These are phyloP conservation scores for Maniola hyperantus DNA, from an alignment of 2,888 invertebrate species.

Conservation along the genomic window DNA sequence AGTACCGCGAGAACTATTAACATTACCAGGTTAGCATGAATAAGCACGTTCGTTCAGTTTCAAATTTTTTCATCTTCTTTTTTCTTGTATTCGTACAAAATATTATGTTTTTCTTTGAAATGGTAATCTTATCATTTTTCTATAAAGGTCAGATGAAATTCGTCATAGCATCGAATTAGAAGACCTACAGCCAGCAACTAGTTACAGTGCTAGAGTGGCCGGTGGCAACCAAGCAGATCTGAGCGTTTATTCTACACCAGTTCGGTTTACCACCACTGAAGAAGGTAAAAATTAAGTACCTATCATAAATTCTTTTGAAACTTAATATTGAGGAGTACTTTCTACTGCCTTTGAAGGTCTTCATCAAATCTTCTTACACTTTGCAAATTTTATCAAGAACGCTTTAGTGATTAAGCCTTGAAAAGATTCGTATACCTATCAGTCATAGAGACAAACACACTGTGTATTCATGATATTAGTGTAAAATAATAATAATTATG, in stretches of 20 bases:
- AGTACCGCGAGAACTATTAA: slow-evolving; percentile 68
- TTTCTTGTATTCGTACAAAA: background rate
- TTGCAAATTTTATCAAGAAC: too few relatives aligned
- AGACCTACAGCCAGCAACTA: slow-evolving; percentile 69
- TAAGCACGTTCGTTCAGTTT: background rate
- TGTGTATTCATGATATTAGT: too few relatives aligned
- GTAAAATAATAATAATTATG: background rate
- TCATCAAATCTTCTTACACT: too few relatives aligned
- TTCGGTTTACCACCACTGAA: slow-evolving; percentile 74
- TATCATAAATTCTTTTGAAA: background rate
- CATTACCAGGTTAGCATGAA: slow-evolving; percentile 64
- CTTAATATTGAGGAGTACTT: too few relatives aligned
- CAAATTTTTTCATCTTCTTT: background rate
- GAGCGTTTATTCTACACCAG: slow-evolving; percentile 69
- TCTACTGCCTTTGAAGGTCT: too few relatives aligned
- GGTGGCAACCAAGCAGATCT: slow-evolving; percentile 75
- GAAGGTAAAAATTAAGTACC: slow-evolving; percentile 59
- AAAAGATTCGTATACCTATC: too few relatives aligned
- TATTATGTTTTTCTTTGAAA: background rate
- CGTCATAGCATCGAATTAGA: slow-evolving; percentile 69
- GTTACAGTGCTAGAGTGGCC: slow-evolving; percentile 71
- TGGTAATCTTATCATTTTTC: background rate
- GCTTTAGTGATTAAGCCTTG: too few relatives aligned
- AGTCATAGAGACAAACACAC: too few relatives aligned
- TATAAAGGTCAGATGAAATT: slow-evolving; percentile 63